phyloP scores from a whole-genome alignment of 1,140 invertebrate genomes.

The Bilobella aurantiaca region DNA sequence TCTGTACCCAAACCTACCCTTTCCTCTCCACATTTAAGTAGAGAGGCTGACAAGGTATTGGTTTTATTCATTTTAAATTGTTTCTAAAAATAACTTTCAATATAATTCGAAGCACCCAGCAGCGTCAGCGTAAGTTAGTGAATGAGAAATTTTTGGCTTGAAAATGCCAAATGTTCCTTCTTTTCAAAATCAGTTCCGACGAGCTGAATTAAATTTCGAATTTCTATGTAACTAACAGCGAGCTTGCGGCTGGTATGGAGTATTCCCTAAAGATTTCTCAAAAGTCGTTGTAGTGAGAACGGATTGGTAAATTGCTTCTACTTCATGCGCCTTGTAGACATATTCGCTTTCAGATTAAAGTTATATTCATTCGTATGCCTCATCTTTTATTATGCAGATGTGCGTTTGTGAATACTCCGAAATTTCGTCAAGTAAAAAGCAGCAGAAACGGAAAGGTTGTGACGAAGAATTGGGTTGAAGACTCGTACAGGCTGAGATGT shows the following conservation, averaged over 20 bases:
- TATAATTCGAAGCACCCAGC: too few relatives aligned
- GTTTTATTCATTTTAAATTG: neutral
- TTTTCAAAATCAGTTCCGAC: too few relatives aligned
- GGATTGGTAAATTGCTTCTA: neutral
- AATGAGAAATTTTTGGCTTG: too few relatives aligned
- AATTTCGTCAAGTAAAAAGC: slow-evolving; percentile 58
- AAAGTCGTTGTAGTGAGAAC: neutral
- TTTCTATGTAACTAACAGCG: too few relatives aligned
- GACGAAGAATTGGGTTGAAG: slow-evolving; percentile 62
- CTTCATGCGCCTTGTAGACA: neutral
- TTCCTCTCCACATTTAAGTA: slow-evolving; percentile 7
- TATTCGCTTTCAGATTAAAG: slow-evolving; percentile 12
- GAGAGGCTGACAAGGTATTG: too few relatives aligned
- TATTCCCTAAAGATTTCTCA: neutral
- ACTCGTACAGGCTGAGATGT: slow-evolving; percentile 52
- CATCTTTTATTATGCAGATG: slow-evolving; percentile 51
- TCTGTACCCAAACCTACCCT: too few relatives aligned
- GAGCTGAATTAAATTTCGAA: too few relatives aligned
- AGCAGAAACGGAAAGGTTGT: slow-evolving; percentile 56
- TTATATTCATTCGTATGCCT: neutral
- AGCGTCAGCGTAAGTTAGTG: too few relatives aligned
- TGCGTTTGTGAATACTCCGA: slow-evolving; percentile 79
- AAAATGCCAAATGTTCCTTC: too few relatives aligned
- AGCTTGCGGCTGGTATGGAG: too few relatives aligned
- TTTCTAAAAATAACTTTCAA: too few relatives aligned